A percentile compares a stretch with the other conserved stretches of the same genome.
Evolutionary conservation across 1,140 invertebrate species (phyloP).

Genomic region (Leptinotarsa texana): DNA sequence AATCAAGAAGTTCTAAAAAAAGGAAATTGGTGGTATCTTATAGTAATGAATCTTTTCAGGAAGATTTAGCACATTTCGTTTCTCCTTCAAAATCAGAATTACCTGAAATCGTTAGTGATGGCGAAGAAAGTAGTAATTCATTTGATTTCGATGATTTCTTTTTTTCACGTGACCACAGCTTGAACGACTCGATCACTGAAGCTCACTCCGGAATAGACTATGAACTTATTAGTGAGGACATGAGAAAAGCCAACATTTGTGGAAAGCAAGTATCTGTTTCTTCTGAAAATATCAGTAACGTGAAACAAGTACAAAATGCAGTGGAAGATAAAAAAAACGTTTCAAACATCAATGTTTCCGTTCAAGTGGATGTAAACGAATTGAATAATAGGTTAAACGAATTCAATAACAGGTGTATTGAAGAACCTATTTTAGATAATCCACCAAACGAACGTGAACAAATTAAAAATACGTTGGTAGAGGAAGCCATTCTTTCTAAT

Average conservation of each 20-base stretch:
- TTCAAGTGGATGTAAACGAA: neutral
- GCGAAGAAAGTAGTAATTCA: neutral
- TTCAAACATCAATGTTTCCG: neutral
- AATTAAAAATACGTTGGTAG: neutral
- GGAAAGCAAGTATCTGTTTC: neutral
- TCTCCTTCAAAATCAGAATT: slow-evolving; percentile 19
- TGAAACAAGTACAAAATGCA: too few relatives aligned
- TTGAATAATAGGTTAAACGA: neutral
- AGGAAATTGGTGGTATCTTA: slow-evolving; percentile 6
- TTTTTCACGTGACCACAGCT: slow-evolving; percentile 7
- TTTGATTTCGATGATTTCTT: neutral
- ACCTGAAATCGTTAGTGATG: neutral
- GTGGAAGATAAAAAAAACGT: too few relatives aligned
- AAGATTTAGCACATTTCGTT: neutral
- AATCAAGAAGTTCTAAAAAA: slow-evolving; percentile 8
- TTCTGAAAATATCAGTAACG: neutral
- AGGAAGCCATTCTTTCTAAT: neutral
- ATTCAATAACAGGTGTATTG: neutral
- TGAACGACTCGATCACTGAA: slow-evolving; percentile 17
- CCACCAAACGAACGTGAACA: neutral
- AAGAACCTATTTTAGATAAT: neutral
- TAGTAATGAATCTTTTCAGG: slow-evolving; percentile 14
- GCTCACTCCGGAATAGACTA: slow-evolving; percentile 21
- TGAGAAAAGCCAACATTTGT: slow-evolving; percentile 11
- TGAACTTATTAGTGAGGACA: slow-evolving; percentile 14